Percentiles rank a stretch among this genome's conserved stretches.
Evolutionary conservation across 2,113 vertebrate genomes (phyloP).

Genomic region (Fukomys damarensis): DNA sequence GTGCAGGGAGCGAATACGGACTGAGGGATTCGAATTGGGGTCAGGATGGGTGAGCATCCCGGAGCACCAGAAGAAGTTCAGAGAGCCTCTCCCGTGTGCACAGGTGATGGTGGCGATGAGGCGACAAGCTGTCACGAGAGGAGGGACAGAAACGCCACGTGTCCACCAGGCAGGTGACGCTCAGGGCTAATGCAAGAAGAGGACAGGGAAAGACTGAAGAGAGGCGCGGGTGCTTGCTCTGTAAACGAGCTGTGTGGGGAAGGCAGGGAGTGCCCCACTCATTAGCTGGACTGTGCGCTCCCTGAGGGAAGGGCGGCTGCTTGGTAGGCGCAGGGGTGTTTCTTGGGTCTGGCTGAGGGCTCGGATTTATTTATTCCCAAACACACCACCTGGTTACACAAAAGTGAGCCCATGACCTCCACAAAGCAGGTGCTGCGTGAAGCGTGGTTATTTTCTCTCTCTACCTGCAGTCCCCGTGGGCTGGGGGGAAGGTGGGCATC

Average conservation of each 20-base stretch:
- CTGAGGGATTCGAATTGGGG: not conserved
- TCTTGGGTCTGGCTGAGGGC: not conserved
- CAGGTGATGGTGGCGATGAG: not conserved
- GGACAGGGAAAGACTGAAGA: rapidly evolving
- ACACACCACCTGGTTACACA: not conserved
- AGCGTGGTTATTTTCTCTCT: not conserved
- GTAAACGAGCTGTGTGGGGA: not conserved
- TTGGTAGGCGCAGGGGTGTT: not conserved
- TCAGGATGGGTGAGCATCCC: rapidly evolving
- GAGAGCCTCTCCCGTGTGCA: rapidly evolving
- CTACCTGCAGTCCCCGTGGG: not conserved
- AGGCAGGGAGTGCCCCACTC: not conserved
- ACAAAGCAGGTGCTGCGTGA: not conserved
- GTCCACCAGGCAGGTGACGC: not conserved
- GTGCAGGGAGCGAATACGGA: not conserved
- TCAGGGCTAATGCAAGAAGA: not conserved
- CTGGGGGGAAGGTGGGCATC: rapidly evolving
- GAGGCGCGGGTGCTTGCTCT: not conserved
- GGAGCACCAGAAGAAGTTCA: not conserved
- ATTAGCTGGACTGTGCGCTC: not conserved
- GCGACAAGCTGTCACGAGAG: rapidly evolving
- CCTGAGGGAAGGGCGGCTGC: conserved; percentile 34
- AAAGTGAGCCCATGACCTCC: not conserved
- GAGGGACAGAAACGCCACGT: not conserved
- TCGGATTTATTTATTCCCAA: not conserved